phyloP scores from a whole-genome alignment of 2,797 vertebrate species.

The Champsocephalus gunnari region DNA sequence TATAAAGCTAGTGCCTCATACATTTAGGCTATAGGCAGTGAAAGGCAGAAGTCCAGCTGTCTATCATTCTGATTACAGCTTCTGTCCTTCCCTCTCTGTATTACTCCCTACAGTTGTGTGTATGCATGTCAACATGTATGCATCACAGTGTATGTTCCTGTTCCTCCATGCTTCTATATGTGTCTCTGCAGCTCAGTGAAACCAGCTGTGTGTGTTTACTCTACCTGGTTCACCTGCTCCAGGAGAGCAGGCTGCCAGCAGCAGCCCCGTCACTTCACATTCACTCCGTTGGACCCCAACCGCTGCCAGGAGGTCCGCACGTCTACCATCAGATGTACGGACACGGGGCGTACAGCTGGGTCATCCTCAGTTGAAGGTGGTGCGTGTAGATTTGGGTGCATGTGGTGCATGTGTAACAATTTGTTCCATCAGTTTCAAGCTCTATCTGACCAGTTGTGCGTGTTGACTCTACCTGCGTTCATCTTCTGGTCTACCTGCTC shows the following conservation, averaged over 20 bases:
- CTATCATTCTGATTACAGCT: conserved; percentile 51
- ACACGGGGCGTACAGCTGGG: conserved; percentile 1
- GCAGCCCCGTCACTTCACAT: conserved; percentile 58
- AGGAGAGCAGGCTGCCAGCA: conserved; percentile 64
- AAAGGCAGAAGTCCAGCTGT: conserved; percentile 18
- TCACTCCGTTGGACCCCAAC: conserved; percentile 21
- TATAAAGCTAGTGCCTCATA: conserved; percentile 14
- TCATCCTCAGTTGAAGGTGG: conserved; percentile 14
- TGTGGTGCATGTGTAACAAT: conserved; percentile 36
- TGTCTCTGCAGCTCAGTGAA: conserved; percentile 54
- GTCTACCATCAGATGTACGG: conserved; percentile 17
- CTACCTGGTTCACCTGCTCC: conserved; percentile 80
- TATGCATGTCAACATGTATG: conserved; percentile 39
- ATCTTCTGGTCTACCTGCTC: conserved; percentile 77
- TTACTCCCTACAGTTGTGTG: conserved; percentile 34
- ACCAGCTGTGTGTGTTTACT: conserved; percentile 73
- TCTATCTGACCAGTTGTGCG: conserved; percentile 65
- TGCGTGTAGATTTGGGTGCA: conserved; percentile 35
- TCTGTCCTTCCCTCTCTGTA: conserved; percentile 37
- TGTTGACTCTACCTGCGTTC: conserved; percentile 70
- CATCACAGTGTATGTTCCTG: conserved; percentile 28
- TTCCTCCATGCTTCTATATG: conserved; percentile 26
- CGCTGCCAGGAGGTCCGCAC: conserved; percentile 29
- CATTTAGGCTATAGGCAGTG: background rate
- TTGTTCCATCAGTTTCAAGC: conserved; percentile 67